Conservation (phyloP, 2,797 vertebrate species). For the Rhincodon typus region DNA sequence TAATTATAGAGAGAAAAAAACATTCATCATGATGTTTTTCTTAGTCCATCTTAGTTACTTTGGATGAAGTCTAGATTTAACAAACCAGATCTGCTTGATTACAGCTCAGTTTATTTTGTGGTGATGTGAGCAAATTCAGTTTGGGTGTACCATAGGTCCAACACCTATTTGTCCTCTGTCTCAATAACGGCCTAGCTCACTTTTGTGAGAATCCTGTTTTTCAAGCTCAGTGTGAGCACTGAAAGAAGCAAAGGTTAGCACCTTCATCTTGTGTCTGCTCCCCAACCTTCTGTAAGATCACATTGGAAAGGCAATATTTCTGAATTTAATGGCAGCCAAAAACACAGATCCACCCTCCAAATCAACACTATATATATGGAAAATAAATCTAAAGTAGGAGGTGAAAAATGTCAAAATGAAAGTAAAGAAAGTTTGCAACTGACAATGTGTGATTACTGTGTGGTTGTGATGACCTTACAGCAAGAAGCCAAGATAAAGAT, state of each 20-base stretch:
- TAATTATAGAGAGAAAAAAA: neutral
- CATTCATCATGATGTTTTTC: neutral
- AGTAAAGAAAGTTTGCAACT: neutral
- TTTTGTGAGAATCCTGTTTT: neutral
- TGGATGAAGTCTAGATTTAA: neutral
- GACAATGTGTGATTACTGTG: conserved; percentile 13
- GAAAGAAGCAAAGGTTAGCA: neutral
- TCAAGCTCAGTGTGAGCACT: neutral
- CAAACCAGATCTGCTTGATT: neutral
- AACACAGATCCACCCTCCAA: neutral
- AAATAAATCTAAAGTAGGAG: conserved; percentile 14
- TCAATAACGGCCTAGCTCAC: neutral
- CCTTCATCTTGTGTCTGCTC: no score
- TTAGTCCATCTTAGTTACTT: neutral
- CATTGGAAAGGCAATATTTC: neutral
- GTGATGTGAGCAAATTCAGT: neutral
- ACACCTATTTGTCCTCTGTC: neutral
- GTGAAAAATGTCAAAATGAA: conserved; percentile 25
- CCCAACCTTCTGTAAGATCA: neutral
- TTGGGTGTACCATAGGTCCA: neutral
- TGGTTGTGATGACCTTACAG: neutral
- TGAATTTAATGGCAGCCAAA: neutral
- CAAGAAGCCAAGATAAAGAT: conserved; percentile 17
- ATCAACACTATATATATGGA: neutral
- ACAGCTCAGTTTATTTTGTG: neutral